A percentile compares a stretch with the other conserved stretches of the same genome.
Evolutionary conservation across 2,797 vertebrate species (phyloP).

Genomic region (Acestrorhynchus altus): DNA sequence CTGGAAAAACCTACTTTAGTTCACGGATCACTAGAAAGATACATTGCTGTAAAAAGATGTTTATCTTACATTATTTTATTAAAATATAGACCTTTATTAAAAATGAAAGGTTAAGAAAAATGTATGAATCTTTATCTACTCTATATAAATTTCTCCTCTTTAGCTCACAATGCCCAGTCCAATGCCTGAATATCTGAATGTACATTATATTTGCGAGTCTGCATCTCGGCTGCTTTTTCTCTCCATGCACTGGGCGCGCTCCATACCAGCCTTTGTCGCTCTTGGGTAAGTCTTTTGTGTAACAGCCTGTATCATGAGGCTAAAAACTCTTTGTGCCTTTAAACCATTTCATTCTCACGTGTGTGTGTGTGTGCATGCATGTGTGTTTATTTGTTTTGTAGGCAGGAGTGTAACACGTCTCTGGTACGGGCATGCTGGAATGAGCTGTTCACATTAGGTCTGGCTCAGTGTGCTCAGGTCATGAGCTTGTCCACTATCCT

Average conservation of each 20-base stretch:
- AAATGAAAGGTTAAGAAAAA: neutral
- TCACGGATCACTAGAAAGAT: too few relatives aligned
- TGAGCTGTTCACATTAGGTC: slow-evolving; percentile 94
- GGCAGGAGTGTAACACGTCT: slow-evolving; percentile 95
- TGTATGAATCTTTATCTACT: neutral
- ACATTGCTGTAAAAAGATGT: too few relatives aligned
- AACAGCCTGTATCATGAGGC: neutral
- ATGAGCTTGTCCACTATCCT: slow-evolving; percentile 98
- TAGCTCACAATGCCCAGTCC: slow-evolving; percentile 94
- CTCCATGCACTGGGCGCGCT: slow-evolving; percentile 99
- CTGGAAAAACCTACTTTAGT: too few relatives aligned
- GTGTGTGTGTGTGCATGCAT: neutral
- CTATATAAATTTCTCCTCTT: slow-evolving; percentile 57
- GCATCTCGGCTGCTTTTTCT: slow-evolving; percentile 97
- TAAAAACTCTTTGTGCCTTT: neutral
- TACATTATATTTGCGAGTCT: slow-evolving; percentile 99
- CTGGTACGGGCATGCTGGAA: slow-evolving; percentile 98
- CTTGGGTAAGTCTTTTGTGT: slow-evolving; percentile 85
- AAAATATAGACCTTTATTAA: too few relatives aligned
- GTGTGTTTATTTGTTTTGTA: slow-evolving; percentile 60
- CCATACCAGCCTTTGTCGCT: slow-evolving; percentile 96
- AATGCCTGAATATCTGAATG: slow-evolving; percentile 97
- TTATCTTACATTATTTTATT: too few relatives aligned
- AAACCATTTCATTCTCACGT: neutral
- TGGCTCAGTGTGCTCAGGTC: slow-evolving; percentile 95